Evolutionary conservation across 1,140 invertebrate genomes (phyloP).

Genomic region (Grapholita molesta): DNA sequence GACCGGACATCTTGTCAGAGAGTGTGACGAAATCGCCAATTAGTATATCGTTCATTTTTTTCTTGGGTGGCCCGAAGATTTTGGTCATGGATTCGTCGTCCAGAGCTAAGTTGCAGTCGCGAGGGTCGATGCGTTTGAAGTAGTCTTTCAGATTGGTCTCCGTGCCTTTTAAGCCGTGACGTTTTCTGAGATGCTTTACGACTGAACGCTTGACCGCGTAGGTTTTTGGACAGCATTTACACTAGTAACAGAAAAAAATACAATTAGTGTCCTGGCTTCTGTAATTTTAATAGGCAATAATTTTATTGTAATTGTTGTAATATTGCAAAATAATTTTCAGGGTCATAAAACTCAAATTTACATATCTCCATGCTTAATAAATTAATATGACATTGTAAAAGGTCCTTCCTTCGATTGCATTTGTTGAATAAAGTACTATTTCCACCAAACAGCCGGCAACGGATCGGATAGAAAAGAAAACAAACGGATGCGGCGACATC

Average conservation of each 20-base stretch:
- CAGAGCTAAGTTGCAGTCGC: conserved; percentile 59
- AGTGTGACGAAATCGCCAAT: conserved; percentile 48
- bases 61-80: conserved; percentile 66
- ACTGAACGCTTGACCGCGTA: conserved; percentile 63
- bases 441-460: no score
- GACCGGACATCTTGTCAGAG: conserved; percentile 15
- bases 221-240: conserved; percentile 63
- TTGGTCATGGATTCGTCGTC: conserved; percentile 59
- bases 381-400: no score
- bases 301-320: no score
- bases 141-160: conserved; percentile 53
- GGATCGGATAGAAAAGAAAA: no score
- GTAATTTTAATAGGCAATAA: no score
- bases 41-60: conserved; percentile 31
- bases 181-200: conserved; percentile 60
- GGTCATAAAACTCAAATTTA: no score
- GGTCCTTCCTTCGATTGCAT: no score
- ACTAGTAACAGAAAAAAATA: conserved; percentile 52
- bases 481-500: no score
- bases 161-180: conserved; percentile 51
- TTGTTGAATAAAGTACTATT: no score
- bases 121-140: conserved; percentile 54
- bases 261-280: no score
- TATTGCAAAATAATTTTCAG: conserved; percentile 10
- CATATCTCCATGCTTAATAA: no score